Evolutionary conservation across 1,140 invertebrate species (phyloP).

Genomic region (Sitophilus oryzae): DNA sequence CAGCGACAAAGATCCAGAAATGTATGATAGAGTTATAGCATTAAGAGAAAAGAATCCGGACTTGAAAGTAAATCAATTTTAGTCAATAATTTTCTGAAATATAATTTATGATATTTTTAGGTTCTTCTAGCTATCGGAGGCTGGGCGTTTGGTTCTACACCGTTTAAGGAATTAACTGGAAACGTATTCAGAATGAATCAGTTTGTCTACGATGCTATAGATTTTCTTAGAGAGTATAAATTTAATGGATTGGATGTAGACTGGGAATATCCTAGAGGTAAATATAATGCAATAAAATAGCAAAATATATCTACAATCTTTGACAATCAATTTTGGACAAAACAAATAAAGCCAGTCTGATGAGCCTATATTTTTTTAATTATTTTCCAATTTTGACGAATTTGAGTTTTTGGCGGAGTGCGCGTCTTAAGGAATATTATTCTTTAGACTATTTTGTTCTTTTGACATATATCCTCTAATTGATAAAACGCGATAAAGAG

Average conservation of each 20-base stretch:
- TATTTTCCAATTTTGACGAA: too few relatives aligned
- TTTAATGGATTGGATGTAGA: constrained; percentile 96
- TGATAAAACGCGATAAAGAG: too few relatives aligned
- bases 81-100: background rate
- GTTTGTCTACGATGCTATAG: constrained; percentile 90
- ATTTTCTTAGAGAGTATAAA: constrained; percentile 83
- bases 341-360: too few relatives aligned
- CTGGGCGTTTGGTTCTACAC: constrained; percentile 88
- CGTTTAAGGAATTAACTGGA: constrained; percentile 86
- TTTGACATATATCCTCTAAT: too few relatives aligned
- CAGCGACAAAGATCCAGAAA: constrained; percentile 72
- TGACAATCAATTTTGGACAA: too few relatives aligned
- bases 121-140: constrained; percentile 87
- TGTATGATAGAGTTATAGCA: constrained; percentile 76
- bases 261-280: constrained; percentile 88
- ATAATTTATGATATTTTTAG: constrained; percentile 41
- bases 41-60: constrained; percentile 85
- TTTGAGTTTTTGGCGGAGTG: too few relatives aligned
- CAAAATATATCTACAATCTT: too few relatives aligned
- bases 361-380: too few relatives aligned
- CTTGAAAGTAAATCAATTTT: constrained; percentile 59
- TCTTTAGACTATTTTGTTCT: too few relatives aligned
- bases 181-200: constrained; percentile 91
- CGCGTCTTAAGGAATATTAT: too few relatives aligned
- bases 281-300: too few relatives aligned